A percentile compares a stretch with the other conserved stretches of the same genome.
phyloP scores from a whole-genome alignment of 1,140 invertebrate genomes.

The Eupristina koningsbergeri region DNA sequence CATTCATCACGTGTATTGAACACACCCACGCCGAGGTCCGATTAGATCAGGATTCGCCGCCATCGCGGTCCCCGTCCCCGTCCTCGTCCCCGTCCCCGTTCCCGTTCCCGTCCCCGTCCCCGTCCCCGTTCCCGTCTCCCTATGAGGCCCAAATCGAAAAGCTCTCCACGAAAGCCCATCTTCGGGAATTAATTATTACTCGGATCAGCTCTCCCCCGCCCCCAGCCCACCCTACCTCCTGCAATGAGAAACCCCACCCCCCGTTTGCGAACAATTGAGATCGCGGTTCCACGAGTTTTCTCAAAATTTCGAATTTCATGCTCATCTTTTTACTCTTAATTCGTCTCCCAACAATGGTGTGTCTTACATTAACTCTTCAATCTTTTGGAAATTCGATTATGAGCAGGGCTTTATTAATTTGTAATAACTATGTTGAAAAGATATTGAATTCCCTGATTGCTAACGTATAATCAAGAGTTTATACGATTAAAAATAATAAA shows the following conservation, averaged over 20 bases:
- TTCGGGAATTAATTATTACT: neutral
- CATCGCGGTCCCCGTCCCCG: conserved; percentile 1
- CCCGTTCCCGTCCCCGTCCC: too few species aligned
- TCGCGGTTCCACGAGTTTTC: neutral
- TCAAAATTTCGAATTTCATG: neutral
- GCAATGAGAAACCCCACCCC: too few species aligned
- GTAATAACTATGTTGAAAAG: neutral
- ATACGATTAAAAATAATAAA: too few species aligned
- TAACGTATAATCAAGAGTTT: too few species aligned
- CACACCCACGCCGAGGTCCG: conserved; percentile 29
- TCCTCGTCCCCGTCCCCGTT: too few species aligned
- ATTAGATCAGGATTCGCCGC: conserved; percentile 34
- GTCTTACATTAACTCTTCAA: neutral
- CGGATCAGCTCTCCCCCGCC: too few species aligned
- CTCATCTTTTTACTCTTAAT: neutral
- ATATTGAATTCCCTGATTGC: too few species aligned
- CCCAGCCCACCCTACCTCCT: too few species aligned
- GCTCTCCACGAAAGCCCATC: neutral
- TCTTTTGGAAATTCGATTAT: neutral
- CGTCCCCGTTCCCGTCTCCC: too few species aligned
- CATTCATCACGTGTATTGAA: conserved; percentile 26
- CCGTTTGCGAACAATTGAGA: neutral
- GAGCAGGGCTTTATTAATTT: neutral
- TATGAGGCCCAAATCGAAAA: conserved; percentile 10
- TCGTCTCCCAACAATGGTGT: neutral